Percentiles rank a stretch among this genome's conserved stretches.
Conservation (phyloP, 30 jellyfish, hydroid and myxozoan species). For the Sanderia malayensis region DNA sequence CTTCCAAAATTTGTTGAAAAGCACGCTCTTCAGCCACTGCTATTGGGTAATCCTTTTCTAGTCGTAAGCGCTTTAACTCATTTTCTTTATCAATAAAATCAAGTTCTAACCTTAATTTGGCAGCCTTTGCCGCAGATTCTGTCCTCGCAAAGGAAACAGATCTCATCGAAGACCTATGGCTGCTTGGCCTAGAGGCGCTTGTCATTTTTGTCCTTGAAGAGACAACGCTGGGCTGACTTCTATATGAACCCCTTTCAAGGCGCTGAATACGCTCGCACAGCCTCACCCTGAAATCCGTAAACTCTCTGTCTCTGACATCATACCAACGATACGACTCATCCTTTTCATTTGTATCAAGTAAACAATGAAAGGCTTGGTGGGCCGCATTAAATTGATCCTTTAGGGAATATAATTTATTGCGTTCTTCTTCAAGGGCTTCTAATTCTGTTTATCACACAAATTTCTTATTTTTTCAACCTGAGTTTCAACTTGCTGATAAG, state of each 20-base stretch:
- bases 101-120: slow-evolving; percentile 8
- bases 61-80: slow-evolving; percentile 21
- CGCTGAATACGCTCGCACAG: slow-evolving; percentile 20
- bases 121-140: slow-evolving; percentile 15
- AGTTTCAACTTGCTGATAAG: slow-evolving; percentile 8
- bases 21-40: slow-evolving; percentile 28
- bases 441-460: slow-evolving; percentile 6
- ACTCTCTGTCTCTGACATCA: slow-evolving; percentile 28
- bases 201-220: slow-evolving; percentile 1
- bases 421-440: slow-evolving; percentile 8
- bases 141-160: slow-evolving; percentile 12
- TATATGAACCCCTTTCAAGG: slow-evolving; percentile 13
- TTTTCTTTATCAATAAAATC: slow-evolving; percentile 12
- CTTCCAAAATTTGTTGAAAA: slow-evolving; percentile 2
- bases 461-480: slow-evolving; percentile 5
- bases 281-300: slow-evolving; percentile 27
- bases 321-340: slow-evolving; percentile 24
- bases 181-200: slow-evolving; percentile 8
- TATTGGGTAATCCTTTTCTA: slow-evolving; percentile 21
- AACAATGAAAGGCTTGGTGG: slow-evolving; percentile 7
- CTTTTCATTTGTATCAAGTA: slow-evolving; percentile 9
- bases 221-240: slow-evolving; percentile 11
- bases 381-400: slow-evolving; percentile 7
- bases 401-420: slow-evolving; percentile 2
- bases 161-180: slow-evolving; percentile 10